Conservation (phyloP, 2,888 invertebrate species). For the Ophonus ardosiacus region DNA sequence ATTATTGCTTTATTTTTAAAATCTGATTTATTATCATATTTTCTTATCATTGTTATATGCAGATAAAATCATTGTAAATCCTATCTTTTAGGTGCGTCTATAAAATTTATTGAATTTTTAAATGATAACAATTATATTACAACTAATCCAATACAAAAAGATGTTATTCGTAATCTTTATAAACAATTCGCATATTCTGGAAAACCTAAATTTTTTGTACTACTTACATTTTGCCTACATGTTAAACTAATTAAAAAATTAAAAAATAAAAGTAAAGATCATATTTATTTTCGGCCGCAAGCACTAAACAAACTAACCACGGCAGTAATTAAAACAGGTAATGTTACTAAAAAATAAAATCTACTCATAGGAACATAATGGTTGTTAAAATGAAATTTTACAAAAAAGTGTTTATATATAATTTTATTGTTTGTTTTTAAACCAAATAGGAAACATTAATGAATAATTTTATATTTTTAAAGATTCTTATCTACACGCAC, state of each 20-base stretch:
- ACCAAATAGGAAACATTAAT: no score
- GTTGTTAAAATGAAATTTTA: background rate
- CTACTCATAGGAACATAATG: background rate
- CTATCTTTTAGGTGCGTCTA: constrained; percentile 10
- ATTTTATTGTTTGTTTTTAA: no score
- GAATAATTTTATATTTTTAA: no score
- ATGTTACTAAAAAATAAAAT: no score
- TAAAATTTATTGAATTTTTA: constrained; percentile 17
- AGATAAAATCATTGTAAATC: background rate
- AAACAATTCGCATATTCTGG: background rate
- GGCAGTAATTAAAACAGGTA: background rate
- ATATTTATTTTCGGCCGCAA: constrained; percentile 2
- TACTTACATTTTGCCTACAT: background rate
- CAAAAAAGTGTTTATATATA: no score
- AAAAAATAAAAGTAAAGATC: background rate
- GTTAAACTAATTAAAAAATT: background rate
- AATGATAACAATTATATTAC: constrained; percentile 9
- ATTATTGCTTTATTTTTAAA: background rate
- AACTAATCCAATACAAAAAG: background rate
- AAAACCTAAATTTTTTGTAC: background rate
- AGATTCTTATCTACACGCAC: no score
- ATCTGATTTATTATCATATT: background rate
- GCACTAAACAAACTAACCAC: background rate
- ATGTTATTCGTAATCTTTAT: background rate
- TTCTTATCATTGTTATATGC: background rate